Evolutionary conservation across 2,888 invertebrate species (phyloP), one percentile per base, ranked within the genome.

Genomic region (Caradrina kadenii): DNA sequence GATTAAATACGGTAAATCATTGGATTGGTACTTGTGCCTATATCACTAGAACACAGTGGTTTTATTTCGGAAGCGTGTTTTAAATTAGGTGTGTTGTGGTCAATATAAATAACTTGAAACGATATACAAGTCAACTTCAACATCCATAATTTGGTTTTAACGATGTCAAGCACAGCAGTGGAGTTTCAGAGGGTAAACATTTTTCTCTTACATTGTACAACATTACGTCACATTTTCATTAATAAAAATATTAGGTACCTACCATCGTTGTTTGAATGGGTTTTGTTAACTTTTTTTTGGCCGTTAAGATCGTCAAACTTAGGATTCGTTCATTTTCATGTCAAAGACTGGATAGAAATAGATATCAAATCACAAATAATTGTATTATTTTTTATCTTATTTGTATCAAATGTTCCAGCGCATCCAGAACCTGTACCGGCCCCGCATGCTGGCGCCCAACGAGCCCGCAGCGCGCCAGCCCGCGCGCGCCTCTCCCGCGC

Each of bases 361-460:
- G 31, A 31, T 31, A 6, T 4, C 31, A 31, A 31, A 31, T 31
- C 31, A 3, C 7, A 31, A 26, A 26, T 26, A 26, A 26, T 39
- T 39, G 39, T 59, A 31, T n/a, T n/a, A n/a, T 15, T 15, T 15
- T 31, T 19, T 15, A 1, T 59, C 0, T 55, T 11, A 54, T 52
- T 7, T 60, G 4, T 49, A 35, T 1, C 35, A 35, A 39, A 13
- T 35, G 31, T 17, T 64, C 66, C 95, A 98, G 98, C 97, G 98
- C 78, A 97, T 98, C 73, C 98, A 98, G 88, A 96, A 98, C 83
- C 93, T 98, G 63, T 98, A 98, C 91, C 97, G 98, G 1, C 98
- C 98, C 1, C 96, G 97, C 0, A 92, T 98, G 87, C 96, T 96
- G 52, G 91, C 86, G 68, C 71, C 86, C 76, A 19, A 87, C 83